Base-by-base conservation (phyloP, 2,113 vertebrate genomes). In the Thamnophis sirtalis region DNA sequence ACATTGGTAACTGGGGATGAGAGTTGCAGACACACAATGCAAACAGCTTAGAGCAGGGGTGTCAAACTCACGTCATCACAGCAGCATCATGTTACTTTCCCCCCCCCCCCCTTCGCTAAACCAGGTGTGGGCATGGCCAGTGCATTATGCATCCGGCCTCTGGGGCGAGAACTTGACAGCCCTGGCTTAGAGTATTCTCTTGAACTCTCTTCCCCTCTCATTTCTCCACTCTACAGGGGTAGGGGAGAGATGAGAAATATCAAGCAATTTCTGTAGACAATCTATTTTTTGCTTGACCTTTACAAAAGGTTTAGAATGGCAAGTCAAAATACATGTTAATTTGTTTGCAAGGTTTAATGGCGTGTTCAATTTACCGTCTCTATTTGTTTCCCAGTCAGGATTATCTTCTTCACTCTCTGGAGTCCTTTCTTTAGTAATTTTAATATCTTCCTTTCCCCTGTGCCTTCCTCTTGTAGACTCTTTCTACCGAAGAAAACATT, bases 401-500 rank as follows among this genome's bases (percentile, higher is more conserved):
- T 98, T 97, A 95, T 99, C 99, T 95, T 99, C 99, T 97, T 99
- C 99, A 60, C 99, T 99, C 96, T 99, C 99, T 96, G 99, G 99
- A 51, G 99, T 99, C 93, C 98, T 98, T 95, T 99, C 99, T 96
- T 99, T 99, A 58, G 98, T 99, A 92, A 99, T 99, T 97, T 99
- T 99, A 94, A 99, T 99, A 95, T 99, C 99, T 96, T 99, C 99
- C 94, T 99, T 99, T 95, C 99, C 99, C 96, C 99, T 97, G 95
- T 98, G 99, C 95, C 99, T 98, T 96, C 98, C 98, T 97, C 99
- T 98, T 95, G 99, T 99, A 95, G 99, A 98, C 94, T 99, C 99
- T 98, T 99, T 98, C 98, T 99, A 97, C 49, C 84, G 92, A 92
- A 85, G 92, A 93, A 73, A 95, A 95, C 92, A 24, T 5, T 21